These are phyloP conservation scores for Campaea margaritaria DNA, from an alignment of 2,888 invertebrate species.

Conservation along the genomic window DNA sequence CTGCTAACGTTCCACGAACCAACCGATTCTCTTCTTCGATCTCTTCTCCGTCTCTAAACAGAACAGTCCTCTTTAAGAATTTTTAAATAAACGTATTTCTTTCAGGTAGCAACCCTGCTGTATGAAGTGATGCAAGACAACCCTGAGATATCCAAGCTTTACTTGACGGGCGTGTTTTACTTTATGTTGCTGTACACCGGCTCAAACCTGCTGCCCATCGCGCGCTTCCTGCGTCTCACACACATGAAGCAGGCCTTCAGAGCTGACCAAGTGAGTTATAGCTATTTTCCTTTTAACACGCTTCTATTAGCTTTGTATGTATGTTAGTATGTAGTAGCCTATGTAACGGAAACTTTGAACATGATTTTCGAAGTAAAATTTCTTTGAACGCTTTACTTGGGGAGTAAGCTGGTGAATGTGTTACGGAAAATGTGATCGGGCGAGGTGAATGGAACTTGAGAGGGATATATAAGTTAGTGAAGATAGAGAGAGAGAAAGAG, in stretches of 20 bases:
- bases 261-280: conserved; percentile 93
- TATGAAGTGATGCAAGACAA: conserved; percentile 98
- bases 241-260: conserved; percentile 98
- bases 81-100: conserved; percentile 9
- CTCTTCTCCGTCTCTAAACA: no score
- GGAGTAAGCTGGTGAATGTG: no score
- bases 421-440: no score
- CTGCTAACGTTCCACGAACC: no score
- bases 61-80: neutral
- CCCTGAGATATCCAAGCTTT: conserved; percentile 96
- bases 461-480: no score
- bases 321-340: neutral
- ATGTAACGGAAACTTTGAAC: neutral
- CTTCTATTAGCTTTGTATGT: no score
- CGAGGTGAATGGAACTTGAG: no score
- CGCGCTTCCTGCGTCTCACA: conserved; percentile 96
- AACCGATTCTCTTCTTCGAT: no score
- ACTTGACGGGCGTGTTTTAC: conserved; percentile 98
- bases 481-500: no score
- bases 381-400: no score
- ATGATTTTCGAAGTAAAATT: no score
- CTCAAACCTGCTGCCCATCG: conserved; percentile 98
- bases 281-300: no score
- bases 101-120: conserved; percentile 92
- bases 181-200: conserved; percentile 99